Conservation (phyloP, 2,113 vertebrate species). For the Phalacrocorax carbo region DNA sequence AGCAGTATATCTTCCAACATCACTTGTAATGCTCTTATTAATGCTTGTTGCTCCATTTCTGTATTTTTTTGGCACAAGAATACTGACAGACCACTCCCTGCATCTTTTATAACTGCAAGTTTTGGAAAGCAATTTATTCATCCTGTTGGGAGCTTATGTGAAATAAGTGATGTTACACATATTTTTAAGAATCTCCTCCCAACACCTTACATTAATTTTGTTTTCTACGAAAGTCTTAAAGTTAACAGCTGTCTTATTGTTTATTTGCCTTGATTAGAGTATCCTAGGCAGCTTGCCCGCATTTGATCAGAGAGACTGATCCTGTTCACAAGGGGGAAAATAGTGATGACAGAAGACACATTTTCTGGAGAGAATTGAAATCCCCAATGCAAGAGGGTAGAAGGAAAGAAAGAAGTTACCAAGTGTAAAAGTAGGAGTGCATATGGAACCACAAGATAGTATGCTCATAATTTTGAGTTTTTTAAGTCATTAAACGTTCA, state of each 20-base stretch:
- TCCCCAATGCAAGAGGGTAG: background rate
- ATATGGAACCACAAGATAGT: background rate
- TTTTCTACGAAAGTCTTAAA: background rate
- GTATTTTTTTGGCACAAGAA: background rate
- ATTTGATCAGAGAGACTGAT: background rate
- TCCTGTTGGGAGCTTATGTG: background rate
- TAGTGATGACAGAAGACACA: background rate
- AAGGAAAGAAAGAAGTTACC: background rate
- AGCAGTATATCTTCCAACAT: background rate
- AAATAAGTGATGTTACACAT: background rate
- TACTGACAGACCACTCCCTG: background rate
- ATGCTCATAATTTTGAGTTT: background rate
- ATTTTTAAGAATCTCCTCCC: background rate
- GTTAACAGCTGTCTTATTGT: background rate
- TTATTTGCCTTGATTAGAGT: slow-evolving; percentile 10
- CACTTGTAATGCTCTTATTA: background rate
- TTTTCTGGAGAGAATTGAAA: background rate
- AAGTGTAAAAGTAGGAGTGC: background rate
- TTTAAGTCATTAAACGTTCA: background rate
- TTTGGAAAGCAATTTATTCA: background rate
- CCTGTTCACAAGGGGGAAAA: background rate
- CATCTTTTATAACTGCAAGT: background rate
- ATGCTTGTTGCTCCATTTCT: background rate
- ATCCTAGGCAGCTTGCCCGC: background rate
- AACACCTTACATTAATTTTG: background rate